Percentiles rank a stretch among this genome's conserved stretches.
phyloP scores from a whole-genome alignment of 2,797 vertebrate genomes.

The Hypotaenidia okinawae region DNA sequence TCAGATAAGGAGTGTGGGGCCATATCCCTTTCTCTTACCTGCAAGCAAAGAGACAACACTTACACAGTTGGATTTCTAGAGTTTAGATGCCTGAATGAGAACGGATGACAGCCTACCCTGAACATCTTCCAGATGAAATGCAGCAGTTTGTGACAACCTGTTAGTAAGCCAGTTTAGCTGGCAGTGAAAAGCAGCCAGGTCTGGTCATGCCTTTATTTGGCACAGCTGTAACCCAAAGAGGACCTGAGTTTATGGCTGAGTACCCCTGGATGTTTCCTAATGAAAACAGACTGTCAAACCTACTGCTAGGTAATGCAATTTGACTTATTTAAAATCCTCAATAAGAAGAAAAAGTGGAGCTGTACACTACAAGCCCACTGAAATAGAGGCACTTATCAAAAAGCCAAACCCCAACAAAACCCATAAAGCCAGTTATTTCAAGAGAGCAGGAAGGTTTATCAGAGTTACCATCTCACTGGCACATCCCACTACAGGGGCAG shows the following conservation, averaged over 20 bases:
- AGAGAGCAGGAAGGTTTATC: background rate
- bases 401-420: background rate
- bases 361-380: background rate
- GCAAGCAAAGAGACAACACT: background rate
- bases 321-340: background rate
- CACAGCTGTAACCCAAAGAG: background rate
- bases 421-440: background rate
- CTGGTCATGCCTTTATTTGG: background rate
- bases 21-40: background rate
- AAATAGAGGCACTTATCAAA: background rate
- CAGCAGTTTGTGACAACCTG: background rate
- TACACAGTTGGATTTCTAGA: accelerated
- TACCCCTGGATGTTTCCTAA: background rate
- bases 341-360: background rate
- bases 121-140: background rate
- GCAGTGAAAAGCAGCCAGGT: background rate
- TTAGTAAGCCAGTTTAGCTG: background rate
- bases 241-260: background rate
- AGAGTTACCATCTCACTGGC: background rate
- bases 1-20: accelerated
- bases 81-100: background rate
- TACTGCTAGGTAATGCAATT: background rate
- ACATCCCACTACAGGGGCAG: background rate
- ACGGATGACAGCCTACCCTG: background rate
- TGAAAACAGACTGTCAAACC: background rate